Percentiles rank a stretch among this genome's conserved stretches.
phyloP scores from a whole-genome alignment of 2,888 invertebrate genomes.

The Eumerus sabulonum region DNA sequence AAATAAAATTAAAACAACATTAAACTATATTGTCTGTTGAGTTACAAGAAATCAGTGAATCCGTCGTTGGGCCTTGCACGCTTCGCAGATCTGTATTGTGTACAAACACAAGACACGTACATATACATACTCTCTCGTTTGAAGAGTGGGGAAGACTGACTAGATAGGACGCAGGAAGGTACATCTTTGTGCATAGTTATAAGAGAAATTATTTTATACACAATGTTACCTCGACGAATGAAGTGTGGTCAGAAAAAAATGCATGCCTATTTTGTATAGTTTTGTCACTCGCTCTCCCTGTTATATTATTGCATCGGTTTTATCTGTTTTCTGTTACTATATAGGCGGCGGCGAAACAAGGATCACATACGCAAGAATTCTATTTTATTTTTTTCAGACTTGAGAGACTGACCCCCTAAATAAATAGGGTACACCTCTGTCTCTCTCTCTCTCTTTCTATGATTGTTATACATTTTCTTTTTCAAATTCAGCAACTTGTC shows the following conservation, averaged over 20 bases:
- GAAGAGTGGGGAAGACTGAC: slow-evolving; percentile 38
- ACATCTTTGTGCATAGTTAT: slow-evolving; percentile 48
- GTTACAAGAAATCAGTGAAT: too few relatives aligned
- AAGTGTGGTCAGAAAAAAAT: slow-evolving; percentile 53
- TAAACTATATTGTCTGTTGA: too few relatives aligned
- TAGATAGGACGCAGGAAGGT: slow-evolving; percentile 15
- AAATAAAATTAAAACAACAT: too few relatives aligned
- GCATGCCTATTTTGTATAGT: slow-evolving; percentile 53
- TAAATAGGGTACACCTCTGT: slow-evolving; percentile 29
- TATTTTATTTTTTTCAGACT: slow-evolving; percentile 48
- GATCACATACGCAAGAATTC: slow-evolving; percentile 26
- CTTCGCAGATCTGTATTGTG: slow-evolving; percentile 20
- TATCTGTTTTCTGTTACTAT: slow-evolving; percentile 28
- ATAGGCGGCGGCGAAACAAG: slow-evolving; percentile 37
- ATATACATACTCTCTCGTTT: too few relatives aligned
- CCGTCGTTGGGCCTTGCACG: too few relatives aligned
- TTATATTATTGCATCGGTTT: too few relatives aligned
- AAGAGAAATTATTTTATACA: slow-evolving; percentile 39
- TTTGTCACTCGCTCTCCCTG: slow-evolving; percentile 43
- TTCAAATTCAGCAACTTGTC: slow-evolving; percentile 65
- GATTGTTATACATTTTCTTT: slow-evolving; percentile 7
- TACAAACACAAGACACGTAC: too few relatives aligned
- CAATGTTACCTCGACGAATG: slow-evolving; percentile 40
- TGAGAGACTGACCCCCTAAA: slow-evolving; percentile 37
- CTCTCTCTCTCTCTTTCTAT: too few relatives aligned